Conservation (phyloP, 2,888 invertebrate species). For the Scelioninae gen. 1 region DNA sequence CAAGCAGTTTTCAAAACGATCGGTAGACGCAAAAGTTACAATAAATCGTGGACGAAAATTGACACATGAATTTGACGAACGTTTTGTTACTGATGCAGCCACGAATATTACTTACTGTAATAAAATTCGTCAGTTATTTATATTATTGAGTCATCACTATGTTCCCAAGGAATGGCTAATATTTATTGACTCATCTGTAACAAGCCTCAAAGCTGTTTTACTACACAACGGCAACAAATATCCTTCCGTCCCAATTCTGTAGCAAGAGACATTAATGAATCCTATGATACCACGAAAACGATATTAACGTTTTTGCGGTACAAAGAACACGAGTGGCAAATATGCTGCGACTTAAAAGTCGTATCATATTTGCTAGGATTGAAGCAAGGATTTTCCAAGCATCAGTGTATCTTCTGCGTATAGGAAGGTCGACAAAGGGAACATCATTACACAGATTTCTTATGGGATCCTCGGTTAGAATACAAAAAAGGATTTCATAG, state of each 20-base stretch:
- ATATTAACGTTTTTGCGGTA: not conserved
- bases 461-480: not conserved
- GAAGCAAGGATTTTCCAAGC: not conserved
- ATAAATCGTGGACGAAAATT: not conserved
- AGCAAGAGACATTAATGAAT: not conserved
- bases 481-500: not conserved
- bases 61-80: not conserved
- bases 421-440: not conserved
- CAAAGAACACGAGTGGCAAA: not conserved
- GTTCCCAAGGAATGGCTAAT: not conserved
- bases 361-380: not conserved
- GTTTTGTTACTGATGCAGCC: not conserved
- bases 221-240: not conserved
- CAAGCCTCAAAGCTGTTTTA: not conserved
- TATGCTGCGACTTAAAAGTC: not conserved
- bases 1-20: not conserved
- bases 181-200: not conserved
- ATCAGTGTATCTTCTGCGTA: not conserved
- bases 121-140: not conserved
- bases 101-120: not conserved
- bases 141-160: not conserved
- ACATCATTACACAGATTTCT: not conserved
- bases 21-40: not conserved
- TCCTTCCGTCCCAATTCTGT: not conserved
- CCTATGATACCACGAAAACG: not conserved